Conservation (phyloP, 2,797 vertebrate genomes). For the Lacerta agilis region DNA sequence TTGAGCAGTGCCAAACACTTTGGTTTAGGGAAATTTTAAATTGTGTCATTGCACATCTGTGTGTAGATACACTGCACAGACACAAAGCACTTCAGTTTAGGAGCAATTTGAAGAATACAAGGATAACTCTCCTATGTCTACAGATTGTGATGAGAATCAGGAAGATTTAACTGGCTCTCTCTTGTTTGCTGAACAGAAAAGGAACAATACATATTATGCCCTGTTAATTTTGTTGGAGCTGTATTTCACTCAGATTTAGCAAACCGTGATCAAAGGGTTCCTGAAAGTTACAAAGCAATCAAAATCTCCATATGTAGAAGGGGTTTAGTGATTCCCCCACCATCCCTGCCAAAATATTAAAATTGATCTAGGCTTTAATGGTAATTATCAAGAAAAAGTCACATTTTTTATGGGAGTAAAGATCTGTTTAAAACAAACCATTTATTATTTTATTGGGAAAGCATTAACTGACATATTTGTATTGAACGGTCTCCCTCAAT, state of each 20-base stretch:
- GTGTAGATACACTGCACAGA: background rate
- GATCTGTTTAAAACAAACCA: constrained; percentile 26
- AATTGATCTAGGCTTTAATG: constrained; percentile 27
- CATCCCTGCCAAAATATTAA: background rate
- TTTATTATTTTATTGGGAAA: constrained; percentile 27
- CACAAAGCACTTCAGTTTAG: background rate
- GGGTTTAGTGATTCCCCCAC: background rate
- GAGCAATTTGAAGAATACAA: background rate
- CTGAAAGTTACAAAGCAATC: background rate
- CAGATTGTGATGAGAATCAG: background rate
- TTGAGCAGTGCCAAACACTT: background rate
- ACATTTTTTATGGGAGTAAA: constrained; percentile 41
- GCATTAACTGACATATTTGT: constrained; percentile 24
- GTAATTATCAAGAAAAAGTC: constrained; percentile 25
- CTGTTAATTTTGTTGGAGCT: background rate
- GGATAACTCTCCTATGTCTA: background rate
- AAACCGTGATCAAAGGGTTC: background rate
- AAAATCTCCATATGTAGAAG: background rate
- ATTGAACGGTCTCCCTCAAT: background rate
- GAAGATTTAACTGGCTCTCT: background rate
- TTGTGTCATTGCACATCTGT: background rate
- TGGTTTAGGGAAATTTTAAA: background rate
- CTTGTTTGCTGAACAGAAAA: background rate
- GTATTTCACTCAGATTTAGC: background rate
- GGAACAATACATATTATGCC: too few species aligned